These are phyloP conservation scores for Bursaphelenchus mucronatus DNA, from an alignment of 1,140 invertebrate genomes.

Conservation along the genomic window DNA sequence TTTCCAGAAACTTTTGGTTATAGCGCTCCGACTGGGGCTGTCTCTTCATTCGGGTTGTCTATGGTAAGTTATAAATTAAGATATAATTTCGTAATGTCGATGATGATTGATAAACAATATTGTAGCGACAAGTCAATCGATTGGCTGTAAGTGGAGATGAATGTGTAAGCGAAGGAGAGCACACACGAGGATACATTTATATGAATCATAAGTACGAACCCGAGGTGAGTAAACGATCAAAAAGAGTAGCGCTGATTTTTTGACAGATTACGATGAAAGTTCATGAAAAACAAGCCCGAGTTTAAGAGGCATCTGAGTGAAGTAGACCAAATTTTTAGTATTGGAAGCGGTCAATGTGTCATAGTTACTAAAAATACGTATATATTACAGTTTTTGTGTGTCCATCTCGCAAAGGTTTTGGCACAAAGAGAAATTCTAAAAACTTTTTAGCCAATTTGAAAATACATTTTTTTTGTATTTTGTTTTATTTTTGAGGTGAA, in stretches of 20 bases:
- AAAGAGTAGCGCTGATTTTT: too few species aligned
- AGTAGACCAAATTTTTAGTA: too few species aligned
- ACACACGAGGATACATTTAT: slow-evolving; percentile 50
- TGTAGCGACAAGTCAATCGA: slow-evolving; percentile 55
- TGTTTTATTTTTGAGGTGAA: too few species aligned
- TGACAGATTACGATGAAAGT: too few species aligned
- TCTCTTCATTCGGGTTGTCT: slow-evolving; percentile 52
- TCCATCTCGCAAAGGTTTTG: not conserved
- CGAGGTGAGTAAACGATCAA: slow-evolving; percentile 30
- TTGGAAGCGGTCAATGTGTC: too few species aligned
- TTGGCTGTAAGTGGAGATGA: slow-evolving; percentile 38
- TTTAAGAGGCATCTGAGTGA: too few species aligned
- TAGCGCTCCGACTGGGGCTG: slow-evolving; percentile 47
- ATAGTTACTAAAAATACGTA: too few species aligned
- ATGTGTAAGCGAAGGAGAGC: slow-evolving; percentile 41
- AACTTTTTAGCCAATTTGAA: slow-evolving; percentile 15
- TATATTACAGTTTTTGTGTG: too few species aligned
- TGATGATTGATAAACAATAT: not conserved
- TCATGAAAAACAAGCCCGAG: too few species aligned
- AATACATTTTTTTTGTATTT: too few species aligned
- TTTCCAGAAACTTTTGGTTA: slow-evolving; percentile 52
- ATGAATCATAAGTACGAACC: slow-evolving; percentile 57
- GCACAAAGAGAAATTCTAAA: not conserved
- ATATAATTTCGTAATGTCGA: slow-evolving; percentile 18
- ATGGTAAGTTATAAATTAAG: slow-evolving; percentile 26